Evolutionary conservation across 2,888 invertebrate genomes (phyloP), one percentile per base, ranked within the genome.

Genomic region (Gymnoscelis rufifasciata): DNA sequence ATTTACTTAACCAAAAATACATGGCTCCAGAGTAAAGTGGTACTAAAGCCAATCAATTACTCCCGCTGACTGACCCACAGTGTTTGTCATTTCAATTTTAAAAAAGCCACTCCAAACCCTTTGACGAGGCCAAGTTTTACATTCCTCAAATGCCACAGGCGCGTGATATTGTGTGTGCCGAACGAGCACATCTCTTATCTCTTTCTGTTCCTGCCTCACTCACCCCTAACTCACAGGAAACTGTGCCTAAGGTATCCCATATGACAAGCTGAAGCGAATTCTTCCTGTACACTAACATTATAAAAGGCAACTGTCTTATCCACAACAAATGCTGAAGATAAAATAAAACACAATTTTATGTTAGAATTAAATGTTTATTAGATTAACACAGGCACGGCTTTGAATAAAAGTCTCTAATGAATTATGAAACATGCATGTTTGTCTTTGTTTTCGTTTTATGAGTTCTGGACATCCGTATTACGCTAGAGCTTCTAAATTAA

Each of bases 51-150:
- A 75, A 78, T 76, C 74, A 78, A 77, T 79, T 79, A 78, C 64
- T 68, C 63, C 45, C 24, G 26, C 44, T 53, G 57, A 59, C 31
- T n/a, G 65, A 64, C 59, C 66, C 68, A 66, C 69, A 68, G 64
- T 81, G 75, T 83, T 82, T 83, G 78, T 79, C 78, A 74, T 81
- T 81, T 82, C 78, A 78, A 84, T 83, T 86, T 80, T 71, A 68
- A 76, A 19, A 33, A 80, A 81, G 72, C 74, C 74, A 74, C 78
- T 80, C 74, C 62, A 67, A 74, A 68, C 74, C 75, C 78, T 83
- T 80, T 78, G 81, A 75, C 73, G 69, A 66, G 70, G 56, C 66
- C 71, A 66, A 75, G 76, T 71, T 81, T 80, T 71, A 77, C 81
- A 83, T 86, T 78, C 83, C 72, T 64, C 41, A 62, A 76, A 75